Conservation (phyloP, 92 coral and sea anemone species). For the Micromussa lordhowensis region DNA sequence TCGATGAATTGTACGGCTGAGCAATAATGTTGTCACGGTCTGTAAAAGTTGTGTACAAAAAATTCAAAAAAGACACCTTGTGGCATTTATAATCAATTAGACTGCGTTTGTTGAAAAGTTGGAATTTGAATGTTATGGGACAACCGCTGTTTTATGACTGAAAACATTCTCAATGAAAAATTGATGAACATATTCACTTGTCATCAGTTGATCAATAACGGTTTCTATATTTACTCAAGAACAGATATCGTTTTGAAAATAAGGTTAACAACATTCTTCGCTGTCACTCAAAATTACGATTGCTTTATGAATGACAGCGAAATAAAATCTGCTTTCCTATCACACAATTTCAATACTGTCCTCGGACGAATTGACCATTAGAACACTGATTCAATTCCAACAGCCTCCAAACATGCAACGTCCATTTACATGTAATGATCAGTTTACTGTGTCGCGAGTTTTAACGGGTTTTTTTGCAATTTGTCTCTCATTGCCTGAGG, state of each 20-base stretch:
- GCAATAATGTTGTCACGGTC: not conserved
- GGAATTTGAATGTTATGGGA: not conserved
- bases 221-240: not conserved
- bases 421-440: not conserved
- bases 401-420: not conserved
- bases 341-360: not conserved
- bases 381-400: not conserved
- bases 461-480: not conserved
- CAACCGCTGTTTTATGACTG: not conserved
- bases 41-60: not conserved
- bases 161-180: slow-evolving; percentile 8
- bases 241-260: not conserved
- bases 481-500: not conserved
- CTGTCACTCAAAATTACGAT: not conserved
- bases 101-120: not conserved
- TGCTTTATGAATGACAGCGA: not conserved
- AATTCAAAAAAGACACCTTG: not conserved
- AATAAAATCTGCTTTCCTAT: no score
- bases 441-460: not conserved
- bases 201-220: not conserved
- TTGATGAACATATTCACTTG: not conserved
- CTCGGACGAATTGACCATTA: not conserved
- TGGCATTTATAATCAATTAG: slow-evolving; percentile 3
- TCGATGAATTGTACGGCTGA: not conserved
- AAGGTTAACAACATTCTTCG: not conserved